phyloP scores from a whole-genome alignment of 2,888 invertebrate species.

The Mesodorylaimus sp. region DNA sequence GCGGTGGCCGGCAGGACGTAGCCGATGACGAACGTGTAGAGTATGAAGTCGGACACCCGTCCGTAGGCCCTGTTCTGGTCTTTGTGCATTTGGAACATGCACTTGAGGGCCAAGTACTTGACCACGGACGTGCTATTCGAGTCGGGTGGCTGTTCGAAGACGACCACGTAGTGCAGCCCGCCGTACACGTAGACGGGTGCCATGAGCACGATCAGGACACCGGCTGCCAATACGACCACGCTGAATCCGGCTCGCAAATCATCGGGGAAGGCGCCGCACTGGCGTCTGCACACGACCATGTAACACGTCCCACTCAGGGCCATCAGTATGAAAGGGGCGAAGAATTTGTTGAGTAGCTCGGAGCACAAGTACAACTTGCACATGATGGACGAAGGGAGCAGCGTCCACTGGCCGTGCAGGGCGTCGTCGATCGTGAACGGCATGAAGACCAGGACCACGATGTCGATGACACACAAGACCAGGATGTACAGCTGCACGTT shows the following conservation, averaged over 20 bases:
- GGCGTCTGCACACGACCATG: background rate
- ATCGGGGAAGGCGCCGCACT: background rate
- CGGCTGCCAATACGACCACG: background rate
- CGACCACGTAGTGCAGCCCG: too few relatives aligned
- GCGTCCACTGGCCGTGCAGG: constrained; percentile 2
- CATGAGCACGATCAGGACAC: background rate
- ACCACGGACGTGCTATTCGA: background rate
- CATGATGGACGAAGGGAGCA: background rate
- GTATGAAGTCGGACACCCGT: too few relatives aligned
- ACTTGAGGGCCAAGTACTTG: background rate
- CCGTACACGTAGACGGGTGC: background rate
- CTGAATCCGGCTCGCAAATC: background rate
- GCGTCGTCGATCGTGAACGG: background rate
- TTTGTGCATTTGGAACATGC: too few relatives aligned
- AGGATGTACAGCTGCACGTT: constrained; percentile 4
- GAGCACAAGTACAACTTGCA: background rate
- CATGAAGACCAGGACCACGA: background rate
- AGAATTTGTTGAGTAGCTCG: constrained; percentile 2
- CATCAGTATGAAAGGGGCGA: background rate
- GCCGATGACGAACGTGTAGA: too few relatives aligned
- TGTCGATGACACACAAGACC: background rate
- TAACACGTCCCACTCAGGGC: constrained; percentile 5
- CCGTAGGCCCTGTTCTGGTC: too few relatives aligned
- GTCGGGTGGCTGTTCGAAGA: too few relatives aligned
- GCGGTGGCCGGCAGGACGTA: too few relatives aligned